phyloP scores from a whole-genome alignment of 2,888 invertebrate genomes.

The Flabesymbios commensalis region DNA sequence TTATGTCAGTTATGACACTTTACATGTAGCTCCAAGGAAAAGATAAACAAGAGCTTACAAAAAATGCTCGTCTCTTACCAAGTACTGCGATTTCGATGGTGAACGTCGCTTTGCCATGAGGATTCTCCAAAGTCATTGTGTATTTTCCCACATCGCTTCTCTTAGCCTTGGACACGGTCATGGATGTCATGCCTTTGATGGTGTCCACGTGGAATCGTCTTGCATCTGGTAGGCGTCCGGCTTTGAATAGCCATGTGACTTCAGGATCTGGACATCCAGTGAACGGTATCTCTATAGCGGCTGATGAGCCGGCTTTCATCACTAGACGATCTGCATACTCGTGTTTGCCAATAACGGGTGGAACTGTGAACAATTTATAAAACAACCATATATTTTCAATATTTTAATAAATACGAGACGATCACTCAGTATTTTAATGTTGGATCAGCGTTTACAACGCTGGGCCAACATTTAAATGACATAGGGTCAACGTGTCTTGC shows the following conservation, averaged over 20 bases:
- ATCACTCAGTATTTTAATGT: too few species aligned
- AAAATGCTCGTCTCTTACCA: too few species aligned
- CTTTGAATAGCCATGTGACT: slow-evolving; percentile 36
- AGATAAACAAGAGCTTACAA: too few species aligned
- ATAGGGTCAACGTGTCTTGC: too few species aligned
- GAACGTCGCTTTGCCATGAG: slow-evolving; percentile 25
- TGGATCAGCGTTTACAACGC: too few species aligned
- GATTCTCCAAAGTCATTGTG: slow-evolving; percentile 34
- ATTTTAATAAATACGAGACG: too few species aligned
- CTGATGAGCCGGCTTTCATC: slow-evolving; percentile 32
- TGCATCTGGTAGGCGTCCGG: slow-evolving; percentile 28
- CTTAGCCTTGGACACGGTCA: slow-evolving; percentile 31
- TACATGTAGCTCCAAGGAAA: too few species aligned
- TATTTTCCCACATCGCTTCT: slow-evolving; percentile 33
- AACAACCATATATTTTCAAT: too few species aligned
- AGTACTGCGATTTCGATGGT: slow-evolving; percentile 34
- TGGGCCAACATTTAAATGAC: too few species aligned
- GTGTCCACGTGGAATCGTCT: slow-evolving; percentile 34
- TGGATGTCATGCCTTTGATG: slow-evolving; percentile 35
- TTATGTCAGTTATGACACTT: too few species aligned
- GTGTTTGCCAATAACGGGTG: slow-evolving; percentile 26
- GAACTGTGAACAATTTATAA: slow-evolving; percentile 25
- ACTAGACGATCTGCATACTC: slow-evolving; percentile 29
- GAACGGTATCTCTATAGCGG: slow-evolving; percentile 39
- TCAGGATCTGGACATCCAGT: slow-evolving; percentile 27